These are phyloP conservation scores for Raja brachyura DNA, from an alignment of 2,113 vertebrate genomes.

Conservation along the genomic window DNA sequence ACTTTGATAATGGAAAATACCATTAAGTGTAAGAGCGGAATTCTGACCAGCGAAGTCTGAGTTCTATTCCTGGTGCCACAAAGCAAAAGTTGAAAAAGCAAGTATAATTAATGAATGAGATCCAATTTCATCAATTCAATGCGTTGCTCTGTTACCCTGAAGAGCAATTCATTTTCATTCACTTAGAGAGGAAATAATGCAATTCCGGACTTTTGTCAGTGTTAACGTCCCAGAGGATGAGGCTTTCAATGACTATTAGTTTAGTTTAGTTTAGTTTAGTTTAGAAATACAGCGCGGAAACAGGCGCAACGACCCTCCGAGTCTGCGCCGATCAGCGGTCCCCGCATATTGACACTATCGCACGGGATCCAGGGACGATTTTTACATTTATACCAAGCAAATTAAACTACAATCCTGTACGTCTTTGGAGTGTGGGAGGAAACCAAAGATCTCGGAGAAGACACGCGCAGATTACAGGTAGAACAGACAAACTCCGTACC, in stretches of 20 bases:
- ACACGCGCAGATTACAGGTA: too few species aligned
- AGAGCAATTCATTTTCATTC: not conserved
- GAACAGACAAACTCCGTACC: too few species aligned
- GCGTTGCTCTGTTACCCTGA: not conserved
- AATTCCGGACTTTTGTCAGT: slow-evolving; percentile 4
- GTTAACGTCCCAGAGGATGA: not conserved
- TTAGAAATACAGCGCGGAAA: too few species aligned
- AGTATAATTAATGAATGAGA: slow-evolving; percentile 28
- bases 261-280: too few species aligned
- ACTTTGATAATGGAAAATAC: not conserved
- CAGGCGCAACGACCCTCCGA: too few species aligned
- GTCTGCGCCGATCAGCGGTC: too few species aligned
- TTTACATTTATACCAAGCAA: too few species aligned
- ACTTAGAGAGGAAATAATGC: slow-evolving; percentile 14
- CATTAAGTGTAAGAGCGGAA: not conserved
- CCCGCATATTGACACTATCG: too few species aligned
- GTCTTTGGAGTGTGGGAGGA: too few species aligned
- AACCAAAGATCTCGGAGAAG: too few species aligned
- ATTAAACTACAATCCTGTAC: too few species aligned
- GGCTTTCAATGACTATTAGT: not conserved
- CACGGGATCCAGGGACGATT: too few species aligned
- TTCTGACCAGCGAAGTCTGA: not conserved
- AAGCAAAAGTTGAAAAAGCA: slow-evolving; percentile 13
- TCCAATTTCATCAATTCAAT: not conserved
- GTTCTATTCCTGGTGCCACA: not conserved